Percentiles rank a stretch among this genome's conserved stretches.
Conservation (phyloP, 2,888 invertebrate genomes). For the Caenorhabditis sp. region DNA sequence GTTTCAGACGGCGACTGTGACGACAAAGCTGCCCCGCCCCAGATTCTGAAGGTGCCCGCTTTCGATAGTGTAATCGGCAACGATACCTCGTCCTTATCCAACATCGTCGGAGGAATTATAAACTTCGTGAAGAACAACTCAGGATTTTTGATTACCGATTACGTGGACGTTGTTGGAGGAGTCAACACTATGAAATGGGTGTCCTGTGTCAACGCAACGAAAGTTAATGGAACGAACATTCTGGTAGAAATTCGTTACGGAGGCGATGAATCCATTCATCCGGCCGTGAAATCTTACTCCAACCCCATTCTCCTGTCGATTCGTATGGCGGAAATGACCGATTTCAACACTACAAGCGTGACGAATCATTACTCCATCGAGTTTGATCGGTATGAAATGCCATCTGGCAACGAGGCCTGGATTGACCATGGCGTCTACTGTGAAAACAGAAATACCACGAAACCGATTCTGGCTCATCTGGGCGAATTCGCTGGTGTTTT, state of each 20-base stretch:
- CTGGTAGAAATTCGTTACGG: slow-evolving; percentile 58
- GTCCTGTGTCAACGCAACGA: slow-evolving; percentile 45
- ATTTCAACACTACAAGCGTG: slow-evolving; percentile 32
- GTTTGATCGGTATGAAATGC: slow-evolving; percentile 56
- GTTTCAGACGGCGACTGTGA: slow-evolving; percentile 52
- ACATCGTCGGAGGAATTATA: slow-evolving; percentile 40
- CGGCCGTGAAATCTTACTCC: slow-evolving; percentile 17
- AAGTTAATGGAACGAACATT: slow-evolving; percentile 23
- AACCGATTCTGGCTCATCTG: slow-evolving; percentile 6
- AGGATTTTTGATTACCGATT: slow-evolving; percentile 29
- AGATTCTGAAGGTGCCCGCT: slow-evolving; percentile 13
- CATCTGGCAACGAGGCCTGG: slow-evolving; percentile 19
- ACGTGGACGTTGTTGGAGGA: slow-evolving; percentile 54
- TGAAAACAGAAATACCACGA: neutral
- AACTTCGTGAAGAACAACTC: slow-evolving; percentile 15
- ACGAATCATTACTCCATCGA: slow-evolving; percentile 50
- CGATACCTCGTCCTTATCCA: slow-evolving; percentile 28
- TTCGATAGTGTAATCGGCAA: slow-evolving; percentile 35
- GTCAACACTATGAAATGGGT: slow-evolving; percentile 42
- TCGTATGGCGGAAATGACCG: slow-evolving; percentile 45
- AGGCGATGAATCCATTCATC: slow-evolving; percentile 43
- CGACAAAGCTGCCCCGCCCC: slow-evolving; percentile 20
- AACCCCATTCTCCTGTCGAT: slow-evolving; percentile 60
- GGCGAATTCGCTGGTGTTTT: slow-evolving; percentile 54
- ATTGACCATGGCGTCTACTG: slow-evolving; percentile 57